Conservation (phyloP, 2,888 invertebrate genomes). For the Nomada hirtipes region DNA sequence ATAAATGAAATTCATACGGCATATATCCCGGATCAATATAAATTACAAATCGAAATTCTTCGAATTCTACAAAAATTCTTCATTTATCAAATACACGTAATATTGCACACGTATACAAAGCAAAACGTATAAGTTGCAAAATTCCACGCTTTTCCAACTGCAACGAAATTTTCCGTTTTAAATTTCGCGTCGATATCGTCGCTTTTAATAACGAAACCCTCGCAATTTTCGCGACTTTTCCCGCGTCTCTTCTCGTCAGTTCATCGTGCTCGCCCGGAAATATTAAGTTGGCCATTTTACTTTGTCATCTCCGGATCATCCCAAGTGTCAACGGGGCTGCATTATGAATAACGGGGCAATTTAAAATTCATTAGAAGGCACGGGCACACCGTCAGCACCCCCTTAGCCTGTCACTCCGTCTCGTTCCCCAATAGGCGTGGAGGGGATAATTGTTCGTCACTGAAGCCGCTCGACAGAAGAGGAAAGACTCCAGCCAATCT, state of each 20-base stretch:
- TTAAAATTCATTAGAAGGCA: constrained; percentile 83
- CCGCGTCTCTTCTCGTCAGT: neutral
- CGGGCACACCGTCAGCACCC: constrained; percentile 67
- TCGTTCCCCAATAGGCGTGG: constrained; percentile 61
- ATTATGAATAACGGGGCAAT: constrained; percentile 83
- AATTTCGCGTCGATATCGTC: neutral
- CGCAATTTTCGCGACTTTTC: constrained; percentile 21
- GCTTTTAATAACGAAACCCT: neutral
- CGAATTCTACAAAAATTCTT: neutral
- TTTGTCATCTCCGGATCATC: constrained; percentile 82
- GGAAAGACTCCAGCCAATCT: constrained; percentile 75
- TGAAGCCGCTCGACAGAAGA: constrained; percentile 67
- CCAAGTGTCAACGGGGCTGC: constrained; percentile 78
- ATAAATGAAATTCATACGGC: too few species aligned
- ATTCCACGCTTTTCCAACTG: neutral
- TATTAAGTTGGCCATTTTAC: constrained; percentile 79
- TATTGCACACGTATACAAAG: too few species aligned
- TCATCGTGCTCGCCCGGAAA: constrained; percentile 60
- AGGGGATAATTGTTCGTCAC: constrained; percentile 84
- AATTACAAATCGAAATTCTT: too few species aligned
- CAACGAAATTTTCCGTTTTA: neutral
- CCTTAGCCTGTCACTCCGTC: constrained; percentile 71
- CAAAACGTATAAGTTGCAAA: neutral
- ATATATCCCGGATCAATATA: too few species aligned
- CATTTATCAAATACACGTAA: too few species aligned